Conservation (phyloP, 2,888 invertebrate species). For the Erebia ligea region DNA sequence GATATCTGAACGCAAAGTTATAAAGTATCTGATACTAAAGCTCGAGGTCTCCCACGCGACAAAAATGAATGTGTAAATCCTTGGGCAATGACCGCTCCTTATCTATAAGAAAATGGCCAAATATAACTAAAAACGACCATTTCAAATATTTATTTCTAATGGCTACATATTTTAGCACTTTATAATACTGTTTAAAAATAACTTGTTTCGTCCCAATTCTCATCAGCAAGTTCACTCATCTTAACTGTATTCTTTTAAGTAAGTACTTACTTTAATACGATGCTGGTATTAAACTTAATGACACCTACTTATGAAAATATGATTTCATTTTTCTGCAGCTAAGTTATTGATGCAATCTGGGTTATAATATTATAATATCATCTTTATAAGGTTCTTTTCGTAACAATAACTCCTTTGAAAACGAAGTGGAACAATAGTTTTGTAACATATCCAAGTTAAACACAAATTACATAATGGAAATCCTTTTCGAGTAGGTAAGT, state of each 20-base stretch:
- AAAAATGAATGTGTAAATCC: slow-evolving; percentile 56
- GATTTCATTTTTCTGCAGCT: neutral
- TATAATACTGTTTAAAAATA: neutral
- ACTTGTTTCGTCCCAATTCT: slow-evolving; percentile 6
- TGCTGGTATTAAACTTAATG: neutral
- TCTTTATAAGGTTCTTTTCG: slow-evolving; percentile 28
- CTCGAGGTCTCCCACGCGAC: slow-evolving; percentile 65
- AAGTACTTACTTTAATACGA: neutral
- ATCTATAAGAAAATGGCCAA: slow-evolving; percentile 46
- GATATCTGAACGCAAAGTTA: slow-evolving; percentile 58
- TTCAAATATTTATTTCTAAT: slow-evolving; percentile 28
- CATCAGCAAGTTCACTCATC: slow-evolving; percentile 5
- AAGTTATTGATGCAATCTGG: slow-evolving; percentile 16
- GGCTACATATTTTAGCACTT: slow-evolving; percentile 13
- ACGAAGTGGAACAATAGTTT: slow-evolving; percentile 26
- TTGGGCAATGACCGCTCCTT: slow-evolving; percentile 67
- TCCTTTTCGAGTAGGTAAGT: slow-evolving; percentile 6
- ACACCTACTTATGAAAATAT: neutral
- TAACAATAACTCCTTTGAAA: slow-evolving; percentile 26
- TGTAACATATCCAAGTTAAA: slow-evolving; percentile 16
- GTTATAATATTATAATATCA: slow-evolving; percentile 19
- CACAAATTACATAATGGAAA: slow-evolving; percentile 10
- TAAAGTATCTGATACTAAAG: slow-evolving; percentile 56
- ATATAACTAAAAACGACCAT: slow-evolving; percentile 27
- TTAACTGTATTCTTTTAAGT: neutral